Base-by-base conservation (phyloP, 1,140 invertebrate genomes). In the Aphis craccivora region DNA sequence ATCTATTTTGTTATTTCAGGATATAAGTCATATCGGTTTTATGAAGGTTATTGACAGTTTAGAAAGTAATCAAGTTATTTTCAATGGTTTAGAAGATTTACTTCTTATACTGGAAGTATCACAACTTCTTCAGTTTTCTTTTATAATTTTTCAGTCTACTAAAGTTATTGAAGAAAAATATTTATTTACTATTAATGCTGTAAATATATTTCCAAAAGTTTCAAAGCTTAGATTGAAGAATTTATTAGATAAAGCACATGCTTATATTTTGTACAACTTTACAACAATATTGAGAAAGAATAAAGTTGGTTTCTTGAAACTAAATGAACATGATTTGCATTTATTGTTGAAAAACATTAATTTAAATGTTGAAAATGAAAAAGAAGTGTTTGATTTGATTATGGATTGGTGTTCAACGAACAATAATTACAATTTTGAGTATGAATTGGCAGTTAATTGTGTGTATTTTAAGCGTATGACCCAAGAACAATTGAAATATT, bases 121-220 rank as follows among this genome's bases (percentile, higher is more conserved):
- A 76, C 90, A 76, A 20, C 3, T 91, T 35, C 90, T 91, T n/a
- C 90, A 91, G 45, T 91, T 91, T 91, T n/a, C 51, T 30, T 60
- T 76, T 1, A 45, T 91, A 11, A 35, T 30, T 20, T 5, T n/a
- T 43, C 6, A 91, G 8, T n/a, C 8, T 45, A 35, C 22, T 30
- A 23, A 67, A 67, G 20, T 91, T 30, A n/a, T 91, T 5, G 8
- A 5, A 1, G 40, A 76, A 7, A 55, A 22, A n/a, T 91, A 43
- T 35, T 1, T 91, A 1, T 91, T 76, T 91, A 18, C 90, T 23
- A n/a, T 22, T 20, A 1, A 60, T 91, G 55, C 90, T 1, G 3
- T 91, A 20, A 14, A 67, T 20, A 23, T 91, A 18, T 91, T 76
- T 45, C 30, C 53, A 40, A 1, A 48, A 1, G 55, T 40, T 43